Evolutionary conservation across 1,140 invertebrate genomes (phyloP), one percentile per base, ranked within the genome.

Genomic region (Tachypleus tridentatus): DNA sequence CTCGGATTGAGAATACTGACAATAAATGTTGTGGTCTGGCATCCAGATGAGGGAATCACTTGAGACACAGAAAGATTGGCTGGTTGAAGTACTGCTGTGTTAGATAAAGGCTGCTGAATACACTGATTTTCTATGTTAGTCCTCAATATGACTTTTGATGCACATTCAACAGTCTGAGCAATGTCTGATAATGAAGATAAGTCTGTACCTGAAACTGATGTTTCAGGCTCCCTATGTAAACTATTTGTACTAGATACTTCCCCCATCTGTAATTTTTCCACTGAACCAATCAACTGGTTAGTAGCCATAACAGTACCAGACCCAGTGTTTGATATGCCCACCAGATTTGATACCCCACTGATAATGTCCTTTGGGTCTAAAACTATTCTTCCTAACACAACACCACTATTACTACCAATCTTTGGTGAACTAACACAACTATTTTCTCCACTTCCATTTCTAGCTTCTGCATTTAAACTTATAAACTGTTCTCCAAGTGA

Each of bases 121-220:
- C 63, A 67, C 29, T 29, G 29, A 29, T 29, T 29, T 63, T 67
- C 66, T n/a, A 58, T 57, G 64, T 67, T 67, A 62, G 66, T 67
- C 54, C 60, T 52, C 7, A 60, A 64, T 56, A 67, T 64, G 56
- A 63, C 66, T 64, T 67, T 58, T 48, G 66, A 67, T 62, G 66
- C 66, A 63, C 66, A 64, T 63, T 67, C 66, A 57, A 67, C 59
- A 29, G 66, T 67, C 49, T 63, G 49, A 52, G 66, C 52, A 56
- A 67, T 67, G 58, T 67, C 66, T 10, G 66, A 56, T 51, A 67
- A 64, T 51, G 66, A 67, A 8, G 66, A 67, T 50, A 67, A 49
- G 49, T 66, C 67, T 7, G 53, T 54, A 54, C 53, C 53, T 8
- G 7, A 7, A 8, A 54, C n/a, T 7, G 53, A 7, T 8, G 7